These are phyloP conservation scores for Lateolabrax maculatus DNA, from an alignment of 2,797 vertebrate species.

Conservation along the genomic window DNA sequence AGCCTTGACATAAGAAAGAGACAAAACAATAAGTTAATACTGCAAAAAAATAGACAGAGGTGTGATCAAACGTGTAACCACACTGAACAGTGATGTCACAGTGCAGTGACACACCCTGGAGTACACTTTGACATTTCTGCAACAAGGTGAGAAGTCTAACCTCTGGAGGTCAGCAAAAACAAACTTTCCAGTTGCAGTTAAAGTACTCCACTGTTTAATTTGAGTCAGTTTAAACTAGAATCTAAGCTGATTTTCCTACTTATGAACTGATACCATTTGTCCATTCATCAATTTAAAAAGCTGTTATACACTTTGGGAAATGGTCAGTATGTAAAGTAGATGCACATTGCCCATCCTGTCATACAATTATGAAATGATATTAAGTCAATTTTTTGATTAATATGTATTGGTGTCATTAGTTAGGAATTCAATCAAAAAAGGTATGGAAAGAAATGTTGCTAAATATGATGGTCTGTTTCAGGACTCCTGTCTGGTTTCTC, in stretches of 20 bases:
- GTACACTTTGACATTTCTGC: not conserved
- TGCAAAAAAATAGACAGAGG: not conserved
- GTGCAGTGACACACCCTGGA: not conserved
- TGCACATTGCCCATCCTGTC: not conserved
- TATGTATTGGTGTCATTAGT: not conserved
- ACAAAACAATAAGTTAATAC: not conserved
- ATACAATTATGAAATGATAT: not conserved
- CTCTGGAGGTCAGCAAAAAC: not conserved
- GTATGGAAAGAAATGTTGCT: not conserved
- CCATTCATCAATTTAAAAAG: not conserved
- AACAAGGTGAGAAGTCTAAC: not conserved
- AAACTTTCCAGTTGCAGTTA: not conserved
- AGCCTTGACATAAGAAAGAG: no score
- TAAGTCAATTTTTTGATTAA: not conserved
- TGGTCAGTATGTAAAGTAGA: not conserved
- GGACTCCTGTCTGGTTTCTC: conserved; percentile 19
- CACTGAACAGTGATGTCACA: not conserved
- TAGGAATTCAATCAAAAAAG: not conserved
- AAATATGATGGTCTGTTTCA: not conserved
- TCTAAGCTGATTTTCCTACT: not conserved
- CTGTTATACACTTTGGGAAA: not conserved
- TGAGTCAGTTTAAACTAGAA: not conserved
- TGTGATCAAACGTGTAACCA: not conserved
- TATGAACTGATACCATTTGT: not conserved
- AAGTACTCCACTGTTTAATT: not conserved